Evolutionary conservation across 2,888 invertebrate genomes (phyloP).

Genomic region (Mantis religiosa): DNA sequence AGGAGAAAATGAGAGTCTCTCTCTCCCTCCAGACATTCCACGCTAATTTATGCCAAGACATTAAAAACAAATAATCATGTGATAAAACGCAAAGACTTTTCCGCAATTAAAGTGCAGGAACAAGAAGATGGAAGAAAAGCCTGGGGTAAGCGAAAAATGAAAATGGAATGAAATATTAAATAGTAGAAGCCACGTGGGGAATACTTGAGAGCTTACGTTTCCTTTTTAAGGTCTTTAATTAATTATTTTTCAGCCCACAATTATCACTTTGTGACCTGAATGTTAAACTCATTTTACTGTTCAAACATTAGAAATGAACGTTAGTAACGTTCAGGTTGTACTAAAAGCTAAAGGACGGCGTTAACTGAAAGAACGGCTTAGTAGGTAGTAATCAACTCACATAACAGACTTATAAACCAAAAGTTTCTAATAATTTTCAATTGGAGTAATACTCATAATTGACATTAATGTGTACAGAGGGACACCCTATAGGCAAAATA

Average conservation of each 20-base stretch:
- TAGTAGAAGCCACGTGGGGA: background rate
- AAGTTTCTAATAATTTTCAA: too few species aligned
- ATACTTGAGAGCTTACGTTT: background rate
- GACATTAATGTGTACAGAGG: too few species aligned
- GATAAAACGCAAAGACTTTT: conserved; percentile 2
- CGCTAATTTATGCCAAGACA: conserved; percentile 10
- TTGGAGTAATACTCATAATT: too few species aligned
- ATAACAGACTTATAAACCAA: too few species aligned
- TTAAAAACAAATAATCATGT: conserved; percentile 6
- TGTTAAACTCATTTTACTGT: background rate
- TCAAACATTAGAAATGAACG: background rate
- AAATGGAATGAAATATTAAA: background rate
- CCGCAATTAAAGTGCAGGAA: background rate
- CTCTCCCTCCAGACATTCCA: background rate
- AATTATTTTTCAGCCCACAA: background rate
- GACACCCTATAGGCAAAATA: too few species aligned
- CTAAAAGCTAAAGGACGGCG: too few species aligned
- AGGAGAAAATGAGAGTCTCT: background rate
- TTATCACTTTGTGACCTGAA: background rate
- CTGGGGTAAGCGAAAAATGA: background rate
- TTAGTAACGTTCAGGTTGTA: background rate
- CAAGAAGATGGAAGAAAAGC: background rate
- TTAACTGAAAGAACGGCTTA: background rate
- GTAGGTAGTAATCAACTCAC: too few species aligned
- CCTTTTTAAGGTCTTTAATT: background rate